A percentile compares a stretch with the other conserved stretches of the same genome.
phyloP scores from a whole-genome alignment of 2,113 vertebrate species.

The Nothobranchius furzeri region DNA sequence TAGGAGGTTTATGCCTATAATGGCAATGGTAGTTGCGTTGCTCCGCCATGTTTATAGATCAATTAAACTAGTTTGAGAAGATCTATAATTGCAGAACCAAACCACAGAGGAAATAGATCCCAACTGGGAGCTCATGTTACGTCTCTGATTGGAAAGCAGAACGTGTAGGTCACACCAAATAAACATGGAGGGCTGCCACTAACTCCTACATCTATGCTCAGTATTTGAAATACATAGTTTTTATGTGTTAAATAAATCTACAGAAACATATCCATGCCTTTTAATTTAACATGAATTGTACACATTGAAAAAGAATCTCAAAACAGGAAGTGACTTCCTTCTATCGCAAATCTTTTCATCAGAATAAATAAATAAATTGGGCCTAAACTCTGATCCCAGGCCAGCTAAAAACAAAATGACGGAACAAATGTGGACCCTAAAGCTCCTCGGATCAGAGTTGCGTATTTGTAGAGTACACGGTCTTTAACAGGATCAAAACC shows the following conservation, averaged over 20 bases:
- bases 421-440: too few relatives aligned
- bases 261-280: too few relatives aligned
- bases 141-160: slow-evolving; percentile 16
- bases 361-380: not conserved
- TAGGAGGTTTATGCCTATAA: slow-evolving; percentile 4
- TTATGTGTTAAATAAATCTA: too few relatives aligned
- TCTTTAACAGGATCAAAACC: slow-evolving; percentile 33
- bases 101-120: slow-evolving; percentile 31
- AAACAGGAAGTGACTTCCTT: not conserved
- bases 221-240: too few relatives aligned
- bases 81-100: not conserved
- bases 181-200: too few relatives aligned
- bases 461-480: not conserved
- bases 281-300: too few relatives aligned
- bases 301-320: too few relatives aligned
- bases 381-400: not conserved
- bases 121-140: slow-evolving; percentile 22
- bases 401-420: not conserved
- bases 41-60: slow-evolving; percentile 11
- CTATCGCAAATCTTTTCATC: too few relatives aligned
- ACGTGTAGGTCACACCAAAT: not conserved
- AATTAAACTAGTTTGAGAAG: slow-evolving; percentile 23
- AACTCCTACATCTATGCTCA: too few relatives aligned
- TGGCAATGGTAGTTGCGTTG: slow-evolving; percentile 5
- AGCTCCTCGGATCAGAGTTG: slow-evolving; percentile 2